Conservation (phyloP, 2,113 vertebrate genomes). For the Cavia aperea region DNA sequence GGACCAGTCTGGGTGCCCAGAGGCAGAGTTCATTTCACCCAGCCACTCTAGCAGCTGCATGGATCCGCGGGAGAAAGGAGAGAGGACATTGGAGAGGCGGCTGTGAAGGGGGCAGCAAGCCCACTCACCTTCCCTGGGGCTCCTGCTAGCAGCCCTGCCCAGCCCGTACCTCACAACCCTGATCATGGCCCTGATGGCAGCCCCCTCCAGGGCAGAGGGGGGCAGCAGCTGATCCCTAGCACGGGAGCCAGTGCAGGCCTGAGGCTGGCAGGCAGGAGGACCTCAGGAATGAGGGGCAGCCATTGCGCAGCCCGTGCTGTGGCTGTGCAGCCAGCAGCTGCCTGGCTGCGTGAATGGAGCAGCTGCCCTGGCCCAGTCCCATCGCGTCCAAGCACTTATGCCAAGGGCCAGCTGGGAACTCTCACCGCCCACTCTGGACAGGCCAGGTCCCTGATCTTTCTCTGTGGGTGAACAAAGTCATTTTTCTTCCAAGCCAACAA, state of each 20-base stretch:
- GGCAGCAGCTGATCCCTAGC: background rate
- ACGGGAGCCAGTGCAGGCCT: background rate
- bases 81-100: background rate
- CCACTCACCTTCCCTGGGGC: background rate
- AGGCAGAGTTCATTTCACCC: background rate
- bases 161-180: background rate
- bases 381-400: background rate
- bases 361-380: background rate
- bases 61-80: background rate
- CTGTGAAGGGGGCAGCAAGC: rapidly evolving
- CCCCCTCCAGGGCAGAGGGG: too few species aligned
- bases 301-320: rapidly evolving
- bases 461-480: background rate
- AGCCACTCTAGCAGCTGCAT: background rate
- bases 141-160: background rate
- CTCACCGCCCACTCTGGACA: background rate
- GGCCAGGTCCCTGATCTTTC: background rate
- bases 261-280: background rate
- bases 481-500: background rate
- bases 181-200: background rate
- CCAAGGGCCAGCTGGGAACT: background rate
- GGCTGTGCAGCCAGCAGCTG: rapidly evolving
- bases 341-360: background rate
- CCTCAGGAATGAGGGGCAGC: background rate
- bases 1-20: background rate